Percentiles rank a stretch among this genome's conserved stretches.
phyloP scores from a whole-genome alignment of 2,113 vertebrate species.

The Brachirus orientalis region DNA sequence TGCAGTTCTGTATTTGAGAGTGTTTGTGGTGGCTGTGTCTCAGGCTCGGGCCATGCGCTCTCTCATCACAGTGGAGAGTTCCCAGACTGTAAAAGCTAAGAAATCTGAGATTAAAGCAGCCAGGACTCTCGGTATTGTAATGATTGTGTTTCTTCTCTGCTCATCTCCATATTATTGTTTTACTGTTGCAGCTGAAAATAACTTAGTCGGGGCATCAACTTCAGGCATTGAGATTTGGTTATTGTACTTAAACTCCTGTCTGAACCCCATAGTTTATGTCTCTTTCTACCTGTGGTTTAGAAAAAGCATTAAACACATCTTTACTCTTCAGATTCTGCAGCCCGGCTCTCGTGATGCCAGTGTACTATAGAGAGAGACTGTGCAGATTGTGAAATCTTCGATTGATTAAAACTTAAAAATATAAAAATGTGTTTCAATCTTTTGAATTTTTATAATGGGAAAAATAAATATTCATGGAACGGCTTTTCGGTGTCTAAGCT shows the following conservation, averaged over 20 bases:
- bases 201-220: background rate
- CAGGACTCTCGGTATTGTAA: constrained; percentile 16
- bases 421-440: too few relatives aligned
- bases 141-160: background rate
- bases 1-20: constrained; percentile 6
- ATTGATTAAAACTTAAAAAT: too few relatives aligned
- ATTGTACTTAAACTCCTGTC: constrained; percentile 21
- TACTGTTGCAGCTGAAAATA: background rate
- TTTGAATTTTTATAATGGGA: too few relatives aligned
- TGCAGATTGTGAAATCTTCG: too few relatives aligned
- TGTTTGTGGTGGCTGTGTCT: constrained; percentile 30
- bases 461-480: too few relatives aligned
- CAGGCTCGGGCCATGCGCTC: constrained; percentile 28
- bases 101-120: constrained; percentile 31
- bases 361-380: background rate
- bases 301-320: constrained; percentile 16
- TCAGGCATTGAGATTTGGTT: background rate
- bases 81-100: background rate
- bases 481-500: too few relatives aligned
- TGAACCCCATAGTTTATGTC: constrained; percentile 35
- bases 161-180: constrained; percentile 13
- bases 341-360: background rate
- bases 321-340: constrained; percentile 25
- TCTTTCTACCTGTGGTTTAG: constrained; percentile 33
- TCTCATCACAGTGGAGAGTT: background rate